Conservation (phyloP, 2,888 invertebrate genomes). For the Byasa hedistus region DNA sequence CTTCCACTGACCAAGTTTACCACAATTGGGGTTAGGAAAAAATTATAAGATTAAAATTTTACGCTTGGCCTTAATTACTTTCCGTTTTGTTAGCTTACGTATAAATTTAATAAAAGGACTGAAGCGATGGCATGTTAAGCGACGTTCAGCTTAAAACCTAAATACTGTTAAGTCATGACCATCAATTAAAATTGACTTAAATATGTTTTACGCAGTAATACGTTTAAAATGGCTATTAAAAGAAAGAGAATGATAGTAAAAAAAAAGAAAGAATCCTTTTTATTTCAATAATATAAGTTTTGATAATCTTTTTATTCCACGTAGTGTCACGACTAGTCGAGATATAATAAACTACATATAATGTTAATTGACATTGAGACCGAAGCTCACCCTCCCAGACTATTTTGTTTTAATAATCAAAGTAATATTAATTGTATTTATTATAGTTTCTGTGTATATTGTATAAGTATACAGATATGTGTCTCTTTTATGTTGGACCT, state of each 20-base stretch:
- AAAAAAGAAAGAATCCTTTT: no score
- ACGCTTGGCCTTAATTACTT: not conserved
- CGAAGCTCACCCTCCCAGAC: no score
- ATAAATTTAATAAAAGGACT: conserved; percentile 1
- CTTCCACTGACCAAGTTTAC: conserved; percentile 28
- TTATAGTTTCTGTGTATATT: not conserved
- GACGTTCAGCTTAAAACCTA: not conserved
- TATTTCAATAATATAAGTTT: no score
- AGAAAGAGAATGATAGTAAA: no score
- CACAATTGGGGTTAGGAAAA: conserved; percentile 2
- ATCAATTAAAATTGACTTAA: not conserved
- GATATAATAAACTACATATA: no score
- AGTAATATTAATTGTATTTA: not conserved
- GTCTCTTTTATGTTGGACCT: conserved; percentile 1
- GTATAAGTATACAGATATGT: not conserved
- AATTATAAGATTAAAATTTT: not conserved
- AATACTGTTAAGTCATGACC: not conserved
- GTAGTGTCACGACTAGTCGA: no score
- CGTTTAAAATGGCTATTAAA: no score
- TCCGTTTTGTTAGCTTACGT: not conserved
- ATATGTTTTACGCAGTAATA: not conserved
- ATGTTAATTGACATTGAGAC: no score
- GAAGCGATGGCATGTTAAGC: not conserved
- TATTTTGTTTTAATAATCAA: not conserved
- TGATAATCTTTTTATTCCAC: no score